These are phyloP conservation scores for Oxystoma pomonae DNA, from an alignment of 2,888 invertebrate genomes.

Conservation along the genomic window DNA sequence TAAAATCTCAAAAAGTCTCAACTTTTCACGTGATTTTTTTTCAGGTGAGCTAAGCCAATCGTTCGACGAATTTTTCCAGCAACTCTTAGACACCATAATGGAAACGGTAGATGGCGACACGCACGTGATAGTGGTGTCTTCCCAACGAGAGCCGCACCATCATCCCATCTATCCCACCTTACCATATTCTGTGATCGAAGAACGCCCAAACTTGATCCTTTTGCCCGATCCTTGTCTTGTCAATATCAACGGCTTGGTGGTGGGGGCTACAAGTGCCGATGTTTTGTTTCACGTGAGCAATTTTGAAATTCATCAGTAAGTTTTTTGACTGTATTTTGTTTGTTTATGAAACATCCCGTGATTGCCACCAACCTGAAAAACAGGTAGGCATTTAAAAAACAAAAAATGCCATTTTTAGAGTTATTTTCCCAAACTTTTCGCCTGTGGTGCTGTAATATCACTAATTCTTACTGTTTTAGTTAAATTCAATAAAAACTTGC, in stretches of 20 bases:
- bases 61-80: conserved; percentile 71
- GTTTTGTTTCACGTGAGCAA: conserved; percentile 76
- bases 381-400: too few relatives aligned
- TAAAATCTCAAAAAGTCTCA: too few relatives aligned
- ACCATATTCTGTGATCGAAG: conserved; percentile 58
- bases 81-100: conserved; percentile 62
- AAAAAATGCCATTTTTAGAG: too few relatives aligned
- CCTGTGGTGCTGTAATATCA: too few relatives aligned
- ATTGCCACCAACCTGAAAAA: too few relatives aligned
- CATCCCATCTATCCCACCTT: conserved; percentile 81
- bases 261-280: conserved; percentile 81
- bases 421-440: too few relatives aligned
- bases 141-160: conserved; percentile 72
- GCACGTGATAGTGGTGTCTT: conserved; percentile 58
- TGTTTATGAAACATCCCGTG: too few relatives aligned
- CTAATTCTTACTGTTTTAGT: too few relatives aligned
- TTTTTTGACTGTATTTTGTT: too few relatives aligned
- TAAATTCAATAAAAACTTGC: too few relatives aligned
- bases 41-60: conserved; percentile 56
- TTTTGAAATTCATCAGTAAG: conserved; percentile 61
- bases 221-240: conserved; percentile 80
- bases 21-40: too few relatives aligned
- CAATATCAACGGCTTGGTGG: conserved; percentile 67
- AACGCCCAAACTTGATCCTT: conserved; percentile 60
- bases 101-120: conserved; percentile 50